phyloP scores from a whole-genome alignment of 1,140 invertebrate genomes.

The Eufriesea mexicana region DNA sequence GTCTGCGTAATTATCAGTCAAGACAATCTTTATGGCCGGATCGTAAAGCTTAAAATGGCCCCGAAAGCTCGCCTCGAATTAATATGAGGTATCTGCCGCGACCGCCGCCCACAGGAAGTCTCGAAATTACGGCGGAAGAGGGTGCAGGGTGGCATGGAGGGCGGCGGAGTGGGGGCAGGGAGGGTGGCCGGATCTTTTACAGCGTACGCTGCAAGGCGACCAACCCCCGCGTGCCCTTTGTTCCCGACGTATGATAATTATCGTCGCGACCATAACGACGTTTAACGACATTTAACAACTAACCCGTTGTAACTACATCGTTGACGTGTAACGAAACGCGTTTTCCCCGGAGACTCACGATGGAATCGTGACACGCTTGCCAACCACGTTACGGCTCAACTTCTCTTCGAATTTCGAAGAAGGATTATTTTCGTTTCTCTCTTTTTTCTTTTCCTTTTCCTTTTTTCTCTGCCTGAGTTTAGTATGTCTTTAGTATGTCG shows the following conservation, averaged over 20 bases:
- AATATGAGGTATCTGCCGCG: slow-evolving; percentile 63
- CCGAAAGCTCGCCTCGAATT: slow-evolving; percentile 68
- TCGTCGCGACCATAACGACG: slow-evolving; percentile 63
- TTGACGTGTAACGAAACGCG: slow-evolving; percentile 57
- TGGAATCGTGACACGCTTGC: not conserved
- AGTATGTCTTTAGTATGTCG: too few species aligned
- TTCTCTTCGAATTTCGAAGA: not conserved
- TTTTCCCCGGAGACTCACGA: slow-evolving; percentile 47
- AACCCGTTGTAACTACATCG: slow-evolving; percentile 60
- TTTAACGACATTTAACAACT: slow-evolving; percentile 69
- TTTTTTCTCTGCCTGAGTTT: too few species aligned
- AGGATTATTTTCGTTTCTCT: too few species aligned
- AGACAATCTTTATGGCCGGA: slow-evolving; percentile 71
- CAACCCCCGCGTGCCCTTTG: slow-evolving; percentile 45
- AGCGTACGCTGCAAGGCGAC: slow-evolving; percentile 16
- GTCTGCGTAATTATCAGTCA: slow-evolving; percentile 71
- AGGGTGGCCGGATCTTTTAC: slow-evolving; percentile 56
- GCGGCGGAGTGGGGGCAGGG: not conserved
- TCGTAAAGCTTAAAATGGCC: slow-evolving; percentile 69
- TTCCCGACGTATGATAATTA: slow-evolving; percentile 63
- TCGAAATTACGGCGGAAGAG: slow-evolving; percentile 59
- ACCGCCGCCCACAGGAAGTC: slow-evolving; percentile 49
- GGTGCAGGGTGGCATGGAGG: not conserved
- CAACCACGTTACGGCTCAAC: not conserved
- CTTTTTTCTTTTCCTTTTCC: too few species aligned